phyloP scores from a whole-genome alignment of 2,888 invertebrate species.

The Agrotis exclamationis region DNA sequence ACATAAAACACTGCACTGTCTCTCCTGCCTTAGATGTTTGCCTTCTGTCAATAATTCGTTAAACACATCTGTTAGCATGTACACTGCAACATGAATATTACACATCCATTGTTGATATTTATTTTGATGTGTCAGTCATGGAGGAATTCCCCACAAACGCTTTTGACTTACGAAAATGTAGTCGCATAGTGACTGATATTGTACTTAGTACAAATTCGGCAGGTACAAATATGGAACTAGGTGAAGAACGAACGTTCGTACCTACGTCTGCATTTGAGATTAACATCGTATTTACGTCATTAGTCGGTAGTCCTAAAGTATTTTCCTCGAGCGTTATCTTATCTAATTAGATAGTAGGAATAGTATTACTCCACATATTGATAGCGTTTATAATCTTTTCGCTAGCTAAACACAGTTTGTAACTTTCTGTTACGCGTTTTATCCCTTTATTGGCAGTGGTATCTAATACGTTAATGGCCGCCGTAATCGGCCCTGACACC shows the following conservation, averaged over 20 bases:
- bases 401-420: conserved; percentile 40
- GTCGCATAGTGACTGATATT: conserved; percentile 11
- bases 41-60: conserved; percentile 33
- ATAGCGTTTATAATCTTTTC: conserved; percentile 49
- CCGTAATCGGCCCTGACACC: conserved; percentile 53
- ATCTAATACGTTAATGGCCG: conserved; percentile 32
- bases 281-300: conserved; percentile 55
- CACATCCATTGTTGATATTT: conserved; percentile 34
- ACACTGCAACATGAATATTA: conserved; percentile 33
- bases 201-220: conserved; percentile 2
- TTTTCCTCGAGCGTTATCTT: conserved; percentile 54
- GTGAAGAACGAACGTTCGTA: conserved; percentile 11
- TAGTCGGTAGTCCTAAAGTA: conserved; percentile 50
- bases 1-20: background rate
- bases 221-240: conserved; percentile 1
- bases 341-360: conserved; percentile 57
- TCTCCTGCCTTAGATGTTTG: conserved; percentile 13
- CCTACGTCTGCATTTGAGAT: conserved; percentile 29
- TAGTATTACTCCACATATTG: conserved; percentile 58
- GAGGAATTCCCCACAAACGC: conserved; percentile 24
- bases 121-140: conserved; percentile 28
- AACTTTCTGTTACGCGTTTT: conserved; percentile 51
- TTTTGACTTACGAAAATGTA: conserved; percentile 2
- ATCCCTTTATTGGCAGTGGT: conserved; percentile 44
- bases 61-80: conserved; percentile 24